Evolutionary conservation across 53 echinoderm and acorn worm genomes (phyloP).

Genomic region (Glandiceps talaboti): DNA sequence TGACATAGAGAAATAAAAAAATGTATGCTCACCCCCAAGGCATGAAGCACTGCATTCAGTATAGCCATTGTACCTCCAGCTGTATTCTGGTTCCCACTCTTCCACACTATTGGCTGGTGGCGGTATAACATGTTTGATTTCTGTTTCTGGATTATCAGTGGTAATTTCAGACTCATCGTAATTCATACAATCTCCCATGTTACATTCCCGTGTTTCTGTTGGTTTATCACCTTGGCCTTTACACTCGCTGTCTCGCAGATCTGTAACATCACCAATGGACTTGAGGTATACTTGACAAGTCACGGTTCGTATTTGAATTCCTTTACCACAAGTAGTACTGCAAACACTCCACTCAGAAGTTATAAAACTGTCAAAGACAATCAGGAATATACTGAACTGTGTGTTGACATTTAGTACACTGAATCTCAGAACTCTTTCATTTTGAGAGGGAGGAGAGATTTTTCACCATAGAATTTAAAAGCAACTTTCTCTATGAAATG

Average conservation of each 20-base stretch:
- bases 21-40: constrained; percentile 59
- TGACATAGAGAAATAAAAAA: no score
- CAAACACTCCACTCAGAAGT: constrained; percentile 56
- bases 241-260: constrained; percentile 34
- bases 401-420: no score
- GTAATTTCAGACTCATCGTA: constrained; percentile 16
- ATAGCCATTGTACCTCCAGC: constrained; percentile 58
- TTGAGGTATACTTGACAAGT: constrained; percentile 47
- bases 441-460: no score
- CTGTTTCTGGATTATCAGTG: constrained; percentile 9
- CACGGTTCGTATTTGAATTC: constrained; percentile 46
- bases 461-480: no score
- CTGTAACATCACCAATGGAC: constrained; percentile 22
- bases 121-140: background rate
- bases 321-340: constrained; percentile 48
- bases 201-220: constrained; percentile 28
- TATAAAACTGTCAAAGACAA: constrained; percentile 26
- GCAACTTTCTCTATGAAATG: no score
- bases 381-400: background rate
- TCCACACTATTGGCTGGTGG: background rate
- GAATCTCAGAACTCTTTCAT: no score
- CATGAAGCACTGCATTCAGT: constrained; percentile 84
- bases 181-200: constrained; percentile 11
- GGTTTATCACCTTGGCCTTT: constrained; percentile 28
- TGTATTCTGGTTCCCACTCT: constrained; percentile 25